Evolutionary conservation across 2,113 vertebrate genomes (phyloP), one percentile per base, ranked within the genome.

Genomic region (Istiophorus platypterus): DNA sequence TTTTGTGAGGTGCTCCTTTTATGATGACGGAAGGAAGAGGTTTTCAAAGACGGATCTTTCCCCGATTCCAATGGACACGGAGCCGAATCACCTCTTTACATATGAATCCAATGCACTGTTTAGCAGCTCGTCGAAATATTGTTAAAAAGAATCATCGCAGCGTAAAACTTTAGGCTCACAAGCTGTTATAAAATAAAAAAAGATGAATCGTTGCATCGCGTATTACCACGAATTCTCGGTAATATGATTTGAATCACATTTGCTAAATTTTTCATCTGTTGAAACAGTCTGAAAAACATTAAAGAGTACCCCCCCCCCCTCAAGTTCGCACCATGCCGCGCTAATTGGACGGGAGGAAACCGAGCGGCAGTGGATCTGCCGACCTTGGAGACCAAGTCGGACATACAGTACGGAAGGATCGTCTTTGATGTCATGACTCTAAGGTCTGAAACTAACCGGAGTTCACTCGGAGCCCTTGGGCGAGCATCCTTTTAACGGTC

Each of bases 391-490:
- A 76, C 64, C 63, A 8, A 56, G 47, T 34, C 75, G 82, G 78
- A 74, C 70, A n/a, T 66, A 27, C 29, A 61, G 69, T 39, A 14
- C 70, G 58, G 34, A 81, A 14, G 26, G 59, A 42, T 39, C 17
- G 26, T 26, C 63, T 90, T 88, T 88, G 75, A 86, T 82, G 80
- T 85, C 20, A 41, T 49, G 69, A 77, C 71, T 71, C 57, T 58
- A 64, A 24, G 27, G 58, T 68, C 47, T 79, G 71, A 79, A 58
- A 62, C 74, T 65, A 66, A 72, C 74, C 78, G 81, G 64, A 64
- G 76, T 72, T 79, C 80, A 72, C n/a, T 56, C 45, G 45, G 45
- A 56, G 80, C 82, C 85, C 61, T 62, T 17, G 72, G 65, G 22
- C 71, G 41, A 70, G 63, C 51, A 9, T n/a, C 24, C 49, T 65